A percentile compares a stretch with the other conserved stretches of the same genome.
Conservation (phyloP, 2,113 vertebrate species). For the Antidorcas marsupialis region DNA sequence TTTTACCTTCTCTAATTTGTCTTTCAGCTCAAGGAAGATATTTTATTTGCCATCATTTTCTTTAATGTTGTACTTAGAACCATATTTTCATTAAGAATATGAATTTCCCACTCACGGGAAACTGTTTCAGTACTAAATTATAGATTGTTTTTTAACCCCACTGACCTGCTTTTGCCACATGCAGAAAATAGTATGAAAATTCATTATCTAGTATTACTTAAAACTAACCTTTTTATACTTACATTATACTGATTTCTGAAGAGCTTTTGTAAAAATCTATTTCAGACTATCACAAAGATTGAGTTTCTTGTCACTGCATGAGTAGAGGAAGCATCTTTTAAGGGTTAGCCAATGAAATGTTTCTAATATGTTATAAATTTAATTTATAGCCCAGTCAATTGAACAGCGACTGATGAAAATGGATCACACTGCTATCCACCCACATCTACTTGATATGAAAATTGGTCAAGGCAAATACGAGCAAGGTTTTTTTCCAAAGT, state of each 20-base stretch:
- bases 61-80: conserved; percentile 11
- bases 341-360: not conserved
- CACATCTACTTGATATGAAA: conserved; percentile 97
- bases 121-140: conserved; percentile 12
- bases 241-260: conserved; percentile 33
- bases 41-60: not conserved
- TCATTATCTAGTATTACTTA: not conserved
- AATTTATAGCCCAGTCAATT: conserved; percentile 87
- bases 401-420: conserved; percentile 94
- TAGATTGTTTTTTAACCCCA: not conserved
- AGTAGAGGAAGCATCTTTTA: conserved; percentile 17
- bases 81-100: conserved; percentile 24
- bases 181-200: conserved; percentile 8
- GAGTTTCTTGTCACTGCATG: conserved; percentile 8
- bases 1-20: not conserved
- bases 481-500: conserved; percentile 94
- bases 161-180: conserved; percentile 5
- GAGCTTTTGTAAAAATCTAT: conserved; percentile 27
- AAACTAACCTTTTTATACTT: conserved; percentile 21
- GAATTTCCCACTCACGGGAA: not conserved
- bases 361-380: conserved; percentile 60
- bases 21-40: not conserved
- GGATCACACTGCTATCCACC: conserved; percentile 96
- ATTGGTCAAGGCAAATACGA: conserved; percentile 97
- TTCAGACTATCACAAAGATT: not conserved